A percentile compares a stretch with the other conserved stretches of the same genome.
Evolutionary conservation across 2,113 vertebrate species (phyloP).

Genomic region (Motacilla alba): DNA sequence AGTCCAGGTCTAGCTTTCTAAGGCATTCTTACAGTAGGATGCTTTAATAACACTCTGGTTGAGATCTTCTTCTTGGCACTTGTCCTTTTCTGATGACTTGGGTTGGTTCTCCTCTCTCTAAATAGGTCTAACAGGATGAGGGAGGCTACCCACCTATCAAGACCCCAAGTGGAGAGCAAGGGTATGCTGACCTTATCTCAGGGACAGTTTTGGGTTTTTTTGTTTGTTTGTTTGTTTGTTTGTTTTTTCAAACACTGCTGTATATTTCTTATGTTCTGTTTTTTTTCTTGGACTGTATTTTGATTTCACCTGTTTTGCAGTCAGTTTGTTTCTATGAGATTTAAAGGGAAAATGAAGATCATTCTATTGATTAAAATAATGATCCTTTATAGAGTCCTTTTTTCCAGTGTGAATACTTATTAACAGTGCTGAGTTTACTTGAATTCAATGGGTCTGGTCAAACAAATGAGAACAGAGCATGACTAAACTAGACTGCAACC

Average conservation of each 20-base stretch:
- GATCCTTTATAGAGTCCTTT: not conserved
- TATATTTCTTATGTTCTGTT: not conserved
- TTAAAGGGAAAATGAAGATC: not conserved
- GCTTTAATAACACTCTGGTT: not conserved
- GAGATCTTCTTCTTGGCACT: not conserved
- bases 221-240: too few relatives aligned
- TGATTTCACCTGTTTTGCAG: not conserved
- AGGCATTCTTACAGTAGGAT: not conserved
- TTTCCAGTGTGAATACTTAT: not conserved
- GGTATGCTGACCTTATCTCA: not conserved
- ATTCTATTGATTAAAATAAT: not conserved
- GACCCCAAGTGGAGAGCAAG: fast-evolving
- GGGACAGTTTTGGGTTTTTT: not conserved
- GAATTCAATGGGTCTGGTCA: not conserved
- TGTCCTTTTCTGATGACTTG: not conserved
- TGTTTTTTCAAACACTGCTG: not conserved
- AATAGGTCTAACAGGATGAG: not conserved
- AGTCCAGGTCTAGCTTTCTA: not conserved
- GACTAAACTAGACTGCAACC: not conserved
- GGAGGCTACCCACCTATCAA: not conserved
- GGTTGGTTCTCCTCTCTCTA: not conserved
- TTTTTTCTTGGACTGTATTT: not conserved
- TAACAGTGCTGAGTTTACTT: not conserved
- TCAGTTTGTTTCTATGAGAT: not conserved
- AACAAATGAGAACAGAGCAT: not conserved